Base-by-base conservation (phyloP, 1,140 invertebrate species). In the Leptoteleia sp. region DNA sequence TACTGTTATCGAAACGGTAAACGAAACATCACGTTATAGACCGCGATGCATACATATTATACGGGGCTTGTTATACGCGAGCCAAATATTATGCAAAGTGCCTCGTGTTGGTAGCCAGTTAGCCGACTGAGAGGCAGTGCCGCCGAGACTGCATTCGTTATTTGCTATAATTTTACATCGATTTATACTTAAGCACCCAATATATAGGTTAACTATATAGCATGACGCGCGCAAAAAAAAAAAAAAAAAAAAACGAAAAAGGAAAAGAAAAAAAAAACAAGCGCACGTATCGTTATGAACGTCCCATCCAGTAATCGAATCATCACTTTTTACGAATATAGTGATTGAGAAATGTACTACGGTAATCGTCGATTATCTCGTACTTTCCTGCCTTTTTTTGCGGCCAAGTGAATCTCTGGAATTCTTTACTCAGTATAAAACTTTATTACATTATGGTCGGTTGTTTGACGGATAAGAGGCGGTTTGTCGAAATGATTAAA, bases 71-170 rank as follows among this genome's bases (percentile, higher is more conserved):
- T 84, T 75, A 73, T 84, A 83, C 73, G 80, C 62, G 78, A 84
- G 78, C 79, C 81, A 81, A 84, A 84, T 84, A 84, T 84, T 84
- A 84, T 84, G 83, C 81, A 84, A 84, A 84, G 72, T 81, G 70
- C 48, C 22, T 82, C 79, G 79, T 81, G 83, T 70, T 82, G 81
- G 70, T 38, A 67, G 67, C 64, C 73, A 82, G 77, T 84, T 80
- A 80, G 72, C 71, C 62, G 50, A 54, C 75, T 76, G 42, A 81
- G 47, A 77, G 61, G 50, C 55, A 79, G 37, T 50, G 38, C 54
- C 45, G 70, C 64, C 67, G 42, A 55, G 59, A 50, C 45, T 38
- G 76, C 52, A 80, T 81, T 83, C 76, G 73, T 83, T 83, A 83
- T 82, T 83, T 81, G 73, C 76, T 79, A 76, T 80, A 83, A 84